Base-by-base conservation (phyloP, 1,140 invertebrate genomes). In the Trialeurodes vaporariorum region DNA sequence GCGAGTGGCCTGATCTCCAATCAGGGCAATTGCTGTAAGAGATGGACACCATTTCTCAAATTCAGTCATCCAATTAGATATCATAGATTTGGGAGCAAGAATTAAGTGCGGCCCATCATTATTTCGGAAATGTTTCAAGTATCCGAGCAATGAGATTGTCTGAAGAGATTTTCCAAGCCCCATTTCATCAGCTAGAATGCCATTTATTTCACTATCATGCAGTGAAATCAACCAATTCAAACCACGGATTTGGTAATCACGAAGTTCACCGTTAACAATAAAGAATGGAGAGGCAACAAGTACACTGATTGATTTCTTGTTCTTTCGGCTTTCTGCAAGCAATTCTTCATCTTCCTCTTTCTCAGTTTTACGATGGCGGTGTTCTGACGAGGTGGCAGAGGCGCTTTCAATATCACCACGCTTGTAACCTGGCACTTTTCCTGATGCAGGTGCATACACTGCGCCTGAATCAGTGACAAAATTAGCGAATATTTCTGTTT, bases 341-440 rank as follows among this genome's bases (percentile, higher is more conserved):
- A 99, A 79, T 76, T 99, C 96, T 77, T 99, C 97, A 82, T 99
- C 98, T 83, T 99, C 98, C 79, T 99, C 97, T 80, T 99, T 93
- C 78, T 99, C 98, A 0, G 98, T 99, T 81, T 96, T 98, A 5
- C 98, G 86, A 79, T 99, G 97, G 5, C 98, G 87, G 79, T 98
- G 95, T 78, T 89, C 87, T 78, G 82, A 85, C 63, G 81, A 77
- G 72, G 84, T 84, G 13, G 76, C 76, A n/a, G 64, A 70, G 60
- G 69, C 27, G 24, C 64, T 71, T 67, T 83, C 83, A 75, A 93
- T 92, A 72, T 89, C 87, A 1, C 91, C 90, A 71, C 92, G 84
- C 1, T 90, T 91, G 77, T 94, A 94, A 62, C 88, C 81, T 79
- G 96, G 96, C 0, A 84, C 73, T 1, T 84, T 83, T 70, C 81